A percentile compares a stretch with the other conserved stretches of the same genome.
These are phyloP conservation scores for Anguilla japonica DNA, from an alignment of 2,113 vertebrate genomes.

Conservation along the genomic window DNA sequence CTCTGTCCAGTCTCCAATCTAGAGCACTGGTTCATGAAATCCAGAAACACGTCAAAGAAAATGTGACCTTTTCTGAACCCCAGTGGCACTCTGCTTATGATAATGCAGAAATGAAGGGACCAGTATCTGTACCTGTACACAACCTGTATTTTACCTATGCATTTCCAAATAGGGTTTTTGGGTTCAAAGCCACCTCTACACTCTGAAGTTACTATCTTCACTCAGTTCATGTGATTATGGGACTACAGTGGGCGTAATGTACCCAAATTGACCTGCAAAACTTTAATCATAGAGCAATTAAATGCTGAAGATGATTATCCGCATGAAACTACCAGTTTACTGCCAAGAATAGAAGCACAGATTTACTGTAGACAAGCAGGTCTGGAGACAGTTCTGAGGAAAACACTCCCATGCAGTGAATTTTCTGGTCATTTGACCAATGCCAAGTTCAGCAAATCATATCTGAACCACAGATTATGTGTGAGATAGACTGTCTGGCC, in stretches of 20 bases:
- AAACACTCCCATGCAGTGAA: neutral
- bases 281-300: neutral
- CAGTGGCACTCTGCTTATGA: neutral
- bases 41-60: neutral
- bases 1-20: neutral
- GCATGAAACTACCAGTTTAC: neutral
- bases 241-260: neutral
- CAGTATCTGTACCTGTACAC: no score
- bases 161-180: no score
- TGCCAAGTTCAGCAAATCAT: neutral
- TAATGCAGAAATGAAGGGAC: neutral
- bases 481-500: neutral
- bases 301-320: neutral
- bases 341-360: neutral
- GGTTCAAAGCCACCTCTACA: no score
- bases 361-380: neutral
- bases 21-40: neutral
- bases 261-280: neutral
- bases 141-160: no score
- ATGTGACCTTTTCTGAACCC: neutral
- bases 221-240: neutral
- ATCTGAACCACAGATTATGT: neutral
- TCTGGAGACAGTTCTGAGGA: neutral
- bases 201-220: neutral
- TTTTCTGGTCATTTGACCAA: neutral